Conservation (phyloP, 1,140 invertebrate genomes). For the Bombus difficillimus region DNA sequence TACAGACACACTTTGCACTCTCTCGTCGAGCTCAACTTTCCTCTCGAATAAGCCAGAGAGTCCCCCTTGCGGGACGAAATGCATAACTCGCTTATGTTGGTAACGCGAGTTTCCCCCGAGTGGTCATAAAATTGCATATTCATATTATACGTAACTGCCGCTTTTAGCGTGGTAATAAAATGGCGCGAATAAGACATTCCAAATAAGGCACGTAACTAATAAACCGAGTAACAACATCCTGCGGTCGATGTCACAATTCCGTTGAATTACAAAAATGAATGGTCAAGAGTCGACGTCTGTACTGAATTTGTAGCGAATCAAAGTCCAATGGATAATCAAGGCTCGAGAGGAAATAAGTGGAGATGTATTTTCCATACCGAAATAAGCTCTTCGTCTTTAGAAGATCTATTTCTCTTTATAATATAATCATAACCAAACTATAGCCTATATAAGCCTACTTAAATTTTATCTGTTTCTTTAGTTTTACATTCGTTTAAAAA, state of each 20-base stretch:
- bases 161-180: constrained; percentile 63
- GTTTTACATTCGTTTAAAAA: too few relatives aligned
- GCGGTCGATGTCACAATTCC: background rate
- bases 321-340: too few relatives aligned
- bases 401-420: too few relatives aligned
- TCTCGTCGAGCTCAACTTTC: constrained; percentile 54
- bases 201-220: constrained; percentile 38
- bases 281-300: too few relatives aligned
- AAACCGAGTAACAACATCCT: background rate
- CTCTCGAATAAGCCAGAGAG: constrained; percentile 56
- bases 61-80: constrained; percentile 50
- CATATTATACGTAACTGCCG: constrained; percentile 61
- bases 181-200: constrained; percentile 54
- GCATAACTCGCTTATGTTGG: constrained; percentile 59
- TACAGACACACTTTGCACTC: constrained; percentile 18
- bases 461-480: too few relatives aligned
- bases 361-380: too few relatives aligned
- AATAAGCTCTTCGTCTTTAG: too few relatives aligned
- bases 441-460: too few relatives aligned
- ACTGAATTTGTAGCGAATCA: too few relatives aligned
- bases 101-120: constrained; percentile 59
- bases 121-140: constrained; percentile 71
- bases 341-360: too few relatives aligned
- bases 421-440: too few relatives aligned
- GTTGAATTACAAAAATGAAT: too few relatives aligned